These are phyloP conservation scores for Acleris literana DNA, from an alignment of 2,888 invertebrate species.

Conservation along the genomic window DNA sequence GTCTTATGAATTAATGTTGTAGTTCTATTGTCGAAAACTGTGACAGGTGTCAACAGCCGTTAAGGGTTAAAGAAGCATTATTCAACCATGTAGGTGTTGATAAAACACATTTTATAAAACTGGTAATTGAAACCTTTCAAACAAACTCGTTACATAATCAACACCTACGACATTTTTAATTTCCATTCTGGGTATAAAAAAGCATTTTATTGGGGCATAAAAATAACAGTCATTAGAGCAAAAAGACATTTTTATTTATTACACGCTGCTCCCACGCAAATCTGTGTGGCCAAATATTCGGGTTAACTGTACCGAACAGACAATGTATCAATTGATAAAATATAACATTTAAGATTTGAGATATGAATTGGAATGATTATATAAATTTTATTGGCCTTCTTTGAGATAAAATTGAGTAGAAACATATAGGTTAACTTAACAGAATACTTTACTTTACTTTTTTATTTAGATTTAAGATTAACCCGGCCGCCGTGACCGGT, in stretches of 20 bases:
- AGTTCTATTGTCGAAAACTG: too few relatives aligned
- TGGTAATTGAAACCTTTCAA: not conserved
- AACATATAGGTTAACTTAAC: too few relatives aligned
- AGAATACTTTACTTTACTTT: too few relatives aligned
- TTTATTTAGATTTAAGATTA: not conserved
- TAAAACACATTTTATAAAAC: not conserved
- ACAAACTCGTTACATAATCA: not conserved
- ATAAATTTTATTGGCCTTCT: too few relatives aligned
- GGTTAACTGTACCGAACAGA: conserved; percentile 1
- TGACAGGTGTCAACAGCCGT: too few relatives aligned
- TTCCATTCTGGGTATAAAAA: conserved; percentile 6
- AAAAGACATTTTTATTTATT: conserved; percentile 22
- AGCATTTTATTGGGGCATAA: conserved; percentile 12
- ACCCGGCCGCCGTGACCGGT: conserved; percentile 8
- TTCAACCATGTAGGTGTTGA: not conserved
- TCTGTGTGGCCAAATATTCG: conserved; percentile 23
- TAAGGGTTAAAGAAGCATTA: too few relatives aligned
- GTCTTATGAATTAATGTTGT: too few relatives aligned
- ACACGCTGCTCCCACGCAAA: conserved; percentile 27
- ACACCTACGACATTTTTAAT: conserved; percentile 8
- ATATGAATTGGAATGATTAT: too few relatives aligned
- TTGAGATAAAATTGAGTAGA: too few relatives aligned
- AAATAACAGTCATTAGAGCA: conserved; percentile 16
- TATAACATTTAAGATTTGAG: not conserved
- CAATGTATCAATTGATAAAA: not conserved